These are phyloP conservation scores for Choloepus hoffmanni DNA, from an alignment of 2,113 vertebrate species.

Conservation along the genomic window DNA sequence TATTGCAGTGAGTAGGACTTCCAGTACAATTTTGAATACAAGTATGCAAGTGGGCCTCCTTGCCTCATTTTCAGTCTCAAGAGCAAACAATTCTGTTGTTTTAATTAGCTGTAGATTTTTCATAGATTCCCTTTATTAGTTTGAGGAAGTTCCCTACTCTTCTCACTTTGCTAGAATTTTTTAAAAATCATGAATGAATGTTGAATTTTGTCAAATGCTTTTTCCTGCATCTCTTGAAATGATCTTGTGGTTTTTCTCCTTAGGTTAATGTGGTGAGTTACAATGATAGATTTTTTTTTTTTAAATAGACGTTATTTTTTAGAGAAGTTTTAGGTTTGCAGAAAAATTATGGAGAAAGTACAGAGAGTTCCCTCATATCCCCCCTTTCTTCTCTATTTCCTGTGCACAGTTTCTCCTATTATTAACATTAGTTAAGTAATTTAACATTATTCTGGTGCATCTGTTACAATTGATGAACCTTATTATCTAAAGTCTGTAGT, in stretches of 20 bases:
- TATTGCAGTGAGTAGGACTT: neutral
- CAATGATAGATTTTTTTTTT: neutral
- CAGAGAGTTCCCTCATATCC: no score
- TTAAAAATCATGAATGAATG: neutral
- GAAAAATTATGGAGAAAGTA: no score
- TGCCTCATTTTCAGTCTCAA: neutral
- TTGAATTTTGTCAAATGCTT: slow-evolving; percentile 28
- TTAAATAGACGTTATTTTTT: neutral
- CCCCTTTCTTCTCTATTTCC: no score
- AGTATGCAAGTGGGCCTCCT: neutral
- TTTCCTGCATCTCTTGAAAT: neutral
- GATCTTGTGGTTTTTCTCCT: neutral
- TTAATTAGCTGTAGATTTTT: neutral
- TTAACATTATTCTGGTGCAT: no score
- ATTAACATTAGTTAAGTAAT: no score
- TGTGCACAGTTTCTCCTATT: no score
- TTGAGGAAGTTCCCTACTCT: neutral
- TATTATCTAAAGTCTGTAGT: no score
- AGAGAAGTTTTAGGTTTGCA: no score
- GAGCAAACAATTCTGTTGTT: neutral
- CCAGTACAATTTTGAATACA: neutral
- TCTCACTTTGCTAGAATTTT: slow-evolving; percentile 14
- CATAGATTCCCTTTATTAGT: neutral
- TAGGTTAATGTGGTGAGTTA: neutral
- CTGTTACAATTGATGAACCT: no score